Conservation (phyloP, 1,140 invertebrate genomes). For the Tetramorium parvispinum region DNA sequence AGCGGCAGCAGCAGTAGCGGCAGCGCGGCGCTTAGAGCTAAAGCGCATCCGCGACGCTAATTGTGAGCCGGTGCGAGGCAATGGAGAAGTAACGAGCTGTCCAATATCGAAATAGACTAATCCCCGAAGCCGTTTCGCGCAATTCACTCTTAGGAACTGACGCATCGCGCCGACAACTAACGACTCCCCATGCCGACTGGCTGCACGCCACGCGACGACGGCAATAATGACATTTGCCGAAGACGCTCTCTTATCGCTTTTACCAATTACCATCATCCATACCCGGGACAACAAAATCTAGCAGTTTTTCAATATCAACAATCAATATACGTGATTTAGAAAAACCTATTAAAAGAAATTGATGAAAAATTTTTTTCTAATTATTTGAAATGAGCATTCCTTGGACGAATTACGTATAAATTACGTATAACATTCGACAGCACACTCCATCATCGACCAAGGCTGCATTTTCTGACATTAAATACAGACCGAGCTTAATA, state of each 20-base stretch:
- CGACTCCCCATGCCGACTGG: not conserved
- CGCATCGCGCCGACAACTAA: slow-evolving; percentile 44
- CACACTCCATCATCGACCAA: not conserved
- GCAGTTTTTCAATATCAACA: not conserved
- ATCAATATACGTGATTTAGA: not conserved
- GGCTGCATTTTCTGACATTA: not conserved
- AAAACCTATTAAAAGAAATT: not conserved
- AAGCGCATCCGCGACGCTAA: slow-evolving; percentile 48
- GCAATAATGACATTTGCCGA: slow-evolving; percentile 22
- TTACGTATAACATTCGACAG: not conserved
- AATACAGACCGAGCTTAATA: not conserved
- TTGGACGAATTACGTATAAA: no score
- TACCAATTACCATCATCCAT: not conserved
- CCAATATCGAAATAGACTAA: slow-evolving; percentile 69
- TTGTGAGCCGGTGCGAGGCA: slow-evolving; percentile 53
- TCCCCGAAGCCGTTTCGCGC: slow-evolving; percentile 46
- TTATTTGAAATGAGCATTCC: not conserved
- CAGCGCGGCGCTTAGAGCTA: slow-evolving; percentile 17
- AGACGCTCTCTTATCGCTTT: not conserved
- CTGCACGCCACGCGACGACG: not conserved
- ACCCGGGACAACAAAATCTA: not conserved
- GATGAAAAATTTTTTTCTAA: not conserved
- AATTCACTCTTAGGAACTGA: slow-evolving; percentile 42
- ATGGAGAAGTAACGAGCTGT: slow-evolving; percentile 64
- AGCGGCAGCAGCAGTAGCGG: not conserved